These are phyloP conservation scores for Parasteatoda tepidariorum DNA, from an alignment of 1,140 invertebrate genomes.

Conservation along the genomic window DNA sequence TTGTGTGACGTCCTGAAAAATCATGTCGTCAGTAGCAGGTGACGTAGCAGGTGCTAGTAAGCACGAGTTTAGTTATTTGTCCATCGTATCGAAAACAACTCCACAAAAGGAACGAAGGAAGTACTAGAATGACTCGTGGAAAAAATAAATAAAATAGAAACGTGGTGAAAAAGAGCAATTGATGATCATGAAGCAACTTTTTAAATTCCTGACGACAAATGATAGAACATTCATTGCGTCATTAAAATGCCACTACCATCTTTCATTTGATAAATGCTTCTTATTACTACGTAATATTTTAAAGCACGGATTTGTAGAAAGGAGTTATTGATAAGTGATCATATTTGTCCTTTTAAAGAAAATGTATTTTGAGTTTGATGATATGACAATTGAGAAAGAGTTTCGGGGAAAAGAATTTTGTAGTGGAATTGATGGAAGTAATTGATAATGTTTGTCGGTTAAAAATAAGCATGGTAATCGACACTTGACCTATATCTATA, in stretches of 20 bases:
- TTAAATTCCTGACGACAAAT: background rate
- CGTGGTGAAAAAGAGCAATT: background rate
- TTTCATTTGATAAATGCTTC: background rate
- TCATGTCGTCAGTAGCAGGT: slow-evolving; percentile 28
- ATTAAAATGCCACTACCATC: slow-evolving; percentile 37
- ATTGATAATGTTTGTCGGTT: too few relatives aligned
- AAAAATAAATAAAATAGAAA: background rate
- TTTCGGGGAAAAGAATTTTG: too few relatives aligned
- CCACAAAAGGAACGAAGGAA: background rate
- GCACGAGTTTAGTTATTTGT: slow-evolving; percentile 5
- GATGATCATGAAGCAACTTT: background rate
- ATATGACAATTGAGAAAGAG: too few relatives aligned
- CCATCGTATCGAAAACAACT: slow-evolving; percentile 2
- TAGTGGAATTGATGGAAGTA: too few relatives aligned
- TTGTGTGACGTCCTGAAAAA: slow-evolving; percentile 11
- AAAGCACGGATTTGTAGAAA: too few relatives aligned
- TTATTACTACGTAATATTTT: background rate
- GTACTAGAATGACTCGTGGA: background rate
- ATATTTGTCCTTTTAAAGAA: too few relatives aligned
- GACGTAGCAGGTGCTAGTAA: slow-evolving; percentile 45
- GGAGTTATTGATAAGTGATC: too few relatives aligned
- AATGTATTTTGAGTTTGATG: too few relatives aligned
- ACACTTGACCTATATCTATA: too few relatives aligned
- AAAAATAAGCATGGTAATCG: too few relatives aligned
- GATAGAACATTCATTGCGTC: slow-evolving; percentile 10